Conservation (phyloP, 2,113 vertebrate genomes). For the Melanostigma gelatinosum region DNA sequence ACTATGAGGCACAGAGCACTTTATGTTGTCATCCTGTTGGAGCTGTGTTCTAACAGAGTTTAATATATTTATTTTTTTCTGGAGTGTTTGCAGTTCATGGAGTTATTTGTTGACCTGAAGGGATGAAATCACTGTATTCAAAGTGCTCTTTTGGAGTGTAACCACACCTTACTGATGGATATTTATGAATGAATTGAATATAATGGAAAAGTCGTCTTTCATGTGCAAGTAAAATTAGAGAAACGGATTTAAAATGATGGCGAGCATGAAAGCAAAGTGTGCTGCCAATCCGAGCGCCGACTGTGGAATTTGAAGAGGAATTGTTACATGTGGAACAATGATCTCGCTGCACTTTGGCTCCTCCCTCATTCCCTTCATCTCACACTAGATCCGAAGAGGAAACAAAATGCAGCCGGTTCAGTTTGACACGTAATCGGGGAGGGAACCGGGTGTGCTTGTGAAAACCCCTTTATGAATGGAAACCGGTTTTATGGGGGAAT, state of each 20-base stretch:
- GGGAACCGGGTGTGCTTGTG: neutral
- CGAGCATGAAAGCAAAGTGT: neutral
- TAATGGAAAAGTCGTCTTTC: neutral
- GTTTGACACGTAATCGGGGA: neutral
- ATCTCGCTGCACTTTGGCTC: neutral
- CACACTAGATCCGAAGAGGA: neutral
- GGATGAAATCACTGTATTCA: neutral
- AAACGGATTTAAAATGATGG: neutral
- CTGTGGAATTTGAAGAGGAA: conserved; percentile 19
- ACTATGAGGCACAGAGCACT: conserved; percentile 44
- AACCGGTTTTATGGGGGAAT: neutral
- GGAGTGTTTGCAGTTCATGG: neutral
- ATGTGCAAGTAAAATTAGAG: neutral
- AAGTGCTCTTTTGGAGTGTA: conserved; percentile 12
- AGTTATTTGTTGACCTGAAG: conserved; percentile 32
- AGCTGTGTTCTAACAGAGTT: conserved; percentile 15
- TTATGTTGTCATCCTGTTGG: conserved; percentile 44
- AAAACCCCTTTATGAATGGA: neutral
- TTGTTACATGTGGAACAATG: neutral
- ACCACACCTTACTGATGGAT: neutral
- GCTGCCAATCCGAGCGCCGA: neutral
- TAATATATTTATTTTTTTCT: neutral
- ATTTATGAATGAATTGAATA: neutral
- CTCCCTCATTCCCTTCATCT: neutral
- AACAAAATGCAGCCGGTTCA: neutral